phyloP scores from a whole-genome alignment of 2,113 vertebrate genomes.

The Myotis lucifugus region DNA sequence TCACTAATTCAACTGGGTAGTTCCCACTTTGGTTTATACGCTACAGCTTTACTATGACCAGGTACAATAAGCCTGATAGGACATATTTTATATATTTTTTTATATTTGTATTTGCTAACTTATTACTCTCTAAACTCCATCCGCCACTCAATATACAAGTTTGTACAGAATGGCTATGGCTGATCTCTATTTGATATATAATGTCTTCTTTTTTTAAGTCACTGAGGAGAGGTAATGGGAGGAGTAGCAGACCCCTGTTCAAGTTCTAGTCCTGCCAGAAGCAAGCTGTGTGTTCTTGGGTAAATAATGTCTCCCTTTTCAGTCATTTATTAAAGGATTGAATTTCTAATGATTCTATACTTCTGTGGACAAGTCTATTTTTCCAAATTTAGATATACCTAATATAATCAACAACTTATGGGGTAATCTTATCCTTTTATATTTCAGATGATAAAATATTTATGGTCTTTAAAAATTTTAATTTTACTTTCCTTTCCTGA shows the following conservation, averaged over 20 bases:
- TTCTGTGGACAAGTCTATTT: not conserved
- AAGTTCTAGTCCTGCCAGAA: not conserved
- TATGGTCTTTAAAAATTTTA: constrained; percentile 49
- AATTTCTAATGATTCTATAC: constrained; percentile 4
- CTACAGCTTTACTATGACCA: constrained; percentile 25
- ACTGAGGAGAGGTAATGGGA: not conserved
- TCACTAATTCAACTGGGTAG: not conserved
- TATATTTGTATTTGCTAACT: constrained; percentile 15
- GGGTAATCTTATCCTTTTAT: constrained; percentile 42
- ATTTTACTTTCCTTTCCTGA: constrained; percentile 50
- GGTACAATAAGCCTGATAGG: not conserved
- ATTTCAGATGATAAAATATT: constrained; percentile 35
- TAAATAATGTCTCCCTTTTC: constrained; percentile 24
- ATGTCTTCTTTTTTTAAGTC: constrained; percentile 19
- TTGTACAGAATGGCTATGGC: not conserved
- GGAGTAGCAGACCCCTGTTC: not conserved
- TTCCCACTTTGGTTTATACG: not conserved
- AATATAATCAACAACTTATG: constrained; percentile 28
- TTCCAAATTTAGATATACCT: constrained; percentile 20
- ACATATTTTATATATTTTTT: constrained; percentile 9
- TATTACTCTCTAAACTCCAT: not conserved
- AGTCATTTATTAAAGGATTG: not conserved
- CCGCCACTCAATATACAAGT: not conserved
- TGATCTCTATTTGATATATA: not conserved
- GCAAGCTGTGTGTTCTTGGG: not conserved